Base-by-base conservation (phyloP, 2,113 vertebrate genomes). In the Gracilinanus agilis region DNA sequence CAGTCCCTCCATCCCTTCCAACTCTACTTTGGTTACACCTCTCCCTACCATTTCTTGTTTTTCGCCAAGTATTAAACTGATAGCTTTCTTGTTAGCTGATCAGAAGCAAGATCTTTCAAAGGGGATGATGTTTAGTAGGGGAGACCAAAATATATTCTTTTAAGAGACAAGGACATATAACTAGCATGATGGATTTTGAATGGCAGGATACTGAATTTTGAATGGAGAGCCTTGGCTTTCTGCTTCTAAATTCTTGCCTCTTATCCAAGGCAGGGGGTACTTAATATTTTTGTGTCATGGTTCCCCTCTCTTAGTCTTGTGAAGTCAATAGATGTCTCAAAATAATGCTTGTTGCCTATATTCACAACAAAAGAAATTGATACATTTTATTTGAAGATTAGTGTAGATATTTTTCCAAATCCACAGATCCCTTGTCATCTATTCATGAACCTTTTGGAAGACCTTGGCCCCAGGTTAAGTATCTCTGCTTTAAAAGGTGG, bases 11-110 rank as follows among this genome's bases (percentile, higher is more conserved):
- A 61, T 40, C 1, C 9, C 9, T 40, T 2, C 49, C 2, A 3
- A 55, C n/a, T 53, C 19, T 0, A 1, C 2, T 7, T 56, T 56
- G 53, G 29, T 3, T 2, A 13, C 25, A 58, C 49, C 55, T 55
- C 27, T 58, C 53, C 44, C n/a, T 40, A 83, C 29, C 11, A 9
- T 19, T 4, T 2, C 0, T 0, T 44, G 21, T 3, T 49, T 2
- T 7, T 83, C 27, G 2, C 34, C 24, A 83, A 67, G 2, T 10
- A 13, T 11, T 89, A 3, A 88, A 27, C 56, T 11, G 11, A 3
- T 44, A 0, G 10, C 40, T 54, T 40, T n/a, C 8, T 16, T 75
- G 24, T 27, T 24, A 56, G 19, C 16, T 9, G 29, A 0, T 54
- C 25, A 21, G 44, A 67, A 11, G 24, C 67, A 53, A 9, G 16